phyloP scores from a whole-genome alignment of 2,797 vertebrate genomes.

The Lycodopsis pacificus region DNA sequence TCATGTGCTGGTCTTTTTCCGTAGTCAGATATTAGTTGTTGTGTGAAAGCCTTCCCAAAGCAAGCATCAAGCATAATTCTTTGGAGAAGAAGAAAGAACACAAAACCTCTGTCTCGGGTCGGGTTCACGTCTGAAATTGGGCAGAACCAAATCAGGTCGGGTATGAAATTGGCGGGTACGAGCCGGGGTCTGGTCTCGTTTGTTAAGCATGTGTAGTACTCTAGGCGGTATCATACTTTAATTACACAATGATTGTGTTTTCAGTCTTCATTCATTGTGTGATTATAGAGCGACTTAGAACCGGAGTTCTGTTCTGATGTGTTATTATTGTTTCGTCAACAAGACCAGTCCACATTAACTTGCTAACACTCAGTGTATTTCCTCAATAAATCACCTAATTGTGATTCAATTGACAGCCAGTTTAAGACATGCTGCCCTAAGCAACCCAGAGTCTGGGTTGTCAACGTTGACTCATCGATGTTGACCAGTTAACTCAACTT shows the following conservation, averaged over 20 bases:
- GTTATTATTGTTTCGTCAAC: not conserved
- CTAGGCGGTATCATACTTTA: not conserved
- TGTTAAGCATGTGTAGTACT: too few species aligned
- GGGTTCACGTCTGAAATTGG: not conserved
- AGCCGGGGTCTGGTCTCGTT: too few species aligned
- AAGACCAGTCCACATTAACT: not conserved
- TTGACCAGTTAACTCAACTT: too few species aligned
- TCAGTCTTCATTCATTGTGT: not conserved
- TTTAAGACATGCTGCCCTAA: not conserved
- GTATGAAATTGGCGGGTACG: too few species aligned
- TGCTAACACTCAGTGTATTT: too few species aligned
- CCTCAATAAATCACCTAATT: not conserved
- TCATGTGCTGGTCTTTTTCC: not conserved
- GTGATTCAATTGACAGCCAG: not conserved
- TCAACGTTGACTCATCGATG: too few species aligned
- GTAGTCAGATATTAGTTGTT: not conserved
- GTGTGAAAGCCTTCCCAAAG: not conserved
- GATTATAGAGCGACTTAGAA: too few species aligned
- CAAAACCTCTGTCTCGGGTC: not conserved
- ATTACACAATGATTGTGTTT: not conserved
- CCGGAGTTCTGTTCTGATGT: not conserved
- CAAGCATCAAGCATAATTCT: too few species aligned
- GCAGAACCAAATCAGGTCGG: not conserved
- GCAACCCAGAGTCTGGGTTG: too few species aligned
- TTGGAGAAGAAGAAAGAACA: not conserved